phyloP scores from a whole-genome alignment of 53 echinoderm and acorn worm genomes.

The Actinopyga echinites region DNA sequence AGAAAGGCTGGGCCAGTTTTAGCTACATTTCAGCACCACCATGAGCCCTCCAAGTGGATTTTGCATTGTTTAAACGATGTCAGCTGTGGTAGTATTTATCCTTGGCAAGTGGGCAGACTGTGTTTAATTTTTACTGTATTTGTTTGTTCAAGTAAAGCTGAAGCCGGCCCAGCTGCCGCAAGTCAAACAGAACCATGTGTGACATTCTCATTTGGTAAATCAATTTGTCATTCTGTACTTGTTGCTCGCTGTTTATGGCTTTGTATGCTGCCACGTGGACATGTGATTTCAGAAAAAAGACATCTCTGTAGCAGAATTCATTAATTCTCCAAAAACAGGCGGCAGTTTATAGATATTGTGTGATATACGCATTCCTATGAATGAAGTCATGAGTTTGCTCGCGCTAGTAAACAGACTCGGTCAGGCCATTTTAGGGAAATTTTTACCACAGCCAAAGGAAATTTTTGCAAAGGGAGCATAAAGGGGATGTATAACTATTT shows the following conservation, averaged over 20 bases:
- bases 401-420: background rate
- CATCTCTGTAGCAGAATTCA: too few species aligned
- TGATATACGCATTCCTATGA: too few species aligned
- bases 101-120: background rate
- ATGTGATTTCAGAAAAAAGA: too few species aligned
- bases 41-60: slow-evolving; percentile 2
- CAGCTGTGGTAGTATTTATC: slow-evolving; percentile 22
- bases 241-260: too few species aligned
- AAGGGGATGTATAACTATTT: too few species aligned
- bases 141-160: background rate
- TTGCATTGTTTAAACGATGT: slow-evolving; percentile 14
- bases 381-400: background rate
- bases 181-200: slow-evolving; percentile 34
- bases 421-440: background rate
- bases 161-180: slow-evolving; percentile 11
- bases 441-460: too few species aligned
- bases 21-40: background rate
- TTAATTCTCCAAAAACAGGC: too few species aligned
- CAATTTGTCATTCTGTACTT: slow-evolving; percentile 18
- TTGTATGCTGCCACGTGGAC: too few species aligned
- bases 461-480: too few species aligned
- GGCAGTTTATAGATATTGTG: too few species aligned
- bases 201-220: slow-evolving; percentile 21
- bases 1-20: slow-evolving; percentile 13
- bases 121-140: slow-evolving; percentile 18